Percentiles rank a stretch among this genome's conserved stretches.
Conservation (phyloP, 2,888 invertebrate genomes). For the Phania funesta region DNA sequence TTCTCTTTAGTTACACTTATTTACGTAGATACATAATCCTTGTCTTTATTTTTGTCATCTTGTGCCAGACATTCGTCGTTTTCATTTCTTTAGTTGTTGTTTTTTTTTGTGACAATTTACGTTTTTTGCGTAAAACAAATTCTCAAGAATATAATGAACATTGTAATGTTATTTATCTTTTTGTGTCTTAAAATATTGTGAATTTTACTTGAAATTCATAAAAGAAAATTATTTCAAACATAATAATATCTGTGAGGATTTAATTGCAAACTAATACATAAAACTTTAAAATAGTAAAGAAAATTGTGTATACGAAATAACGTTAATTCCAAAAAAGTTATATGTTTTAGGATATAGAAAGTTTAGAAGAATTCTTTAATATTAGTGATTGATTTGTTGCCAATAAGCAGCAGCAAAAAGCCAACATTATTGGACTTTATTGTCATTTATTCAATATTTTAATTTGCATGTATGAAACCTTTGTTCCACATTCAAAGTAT, state of each 20-base stretch:
- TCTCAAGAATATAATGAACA: constrained; percentile 68
- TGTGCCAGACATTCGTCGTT: constrained; percentile 62
- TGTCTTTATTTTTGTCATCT: constrained; percentile 73
- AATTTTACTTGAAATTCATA: constrained; percentile 6
- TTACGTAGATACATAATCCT: constrained; percentile 74
- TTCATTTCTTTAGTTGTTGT: constrained; percentile 5
- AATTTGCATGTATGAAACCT: too few relatives aligned
- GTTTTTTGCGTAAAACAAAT: constrained; percentile 71
- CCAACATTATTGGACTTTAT: too few relatives aligned
- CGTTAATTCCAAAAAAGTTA: too few relatives aligned
- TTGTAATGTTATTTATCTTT: constrained; percentile 40
- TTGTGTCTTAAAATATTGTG: constrained; percentile 8
- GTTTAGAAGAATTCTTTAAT: too few relatives aligned
- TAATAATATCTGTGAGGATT: background rate
- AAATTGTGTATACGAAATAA: too few relatives aligned
- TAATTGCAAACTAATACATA: background rate
- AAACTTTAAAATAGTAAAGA: background rate
- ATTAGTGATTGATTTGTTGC: too few relatives aligned
- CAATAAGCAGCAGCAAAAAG: too few relatives aligned
- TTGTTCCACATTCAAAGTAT: too few relatives aligned
- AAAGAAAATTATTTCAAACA: background rate
- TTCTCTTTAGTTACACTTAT: constrained; percentile 78
- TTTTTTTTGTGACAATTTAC: constrained; percentile 2
- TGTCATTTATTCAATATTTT: too few relatives aligned
- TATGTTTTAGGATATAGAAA: too few relatives aligned